These are phyloP conservation scores for Myiozetetes cayanensis DNA, from an alignment of 2,113 vertebrate species.

Conservation along the genomic window DNA sequence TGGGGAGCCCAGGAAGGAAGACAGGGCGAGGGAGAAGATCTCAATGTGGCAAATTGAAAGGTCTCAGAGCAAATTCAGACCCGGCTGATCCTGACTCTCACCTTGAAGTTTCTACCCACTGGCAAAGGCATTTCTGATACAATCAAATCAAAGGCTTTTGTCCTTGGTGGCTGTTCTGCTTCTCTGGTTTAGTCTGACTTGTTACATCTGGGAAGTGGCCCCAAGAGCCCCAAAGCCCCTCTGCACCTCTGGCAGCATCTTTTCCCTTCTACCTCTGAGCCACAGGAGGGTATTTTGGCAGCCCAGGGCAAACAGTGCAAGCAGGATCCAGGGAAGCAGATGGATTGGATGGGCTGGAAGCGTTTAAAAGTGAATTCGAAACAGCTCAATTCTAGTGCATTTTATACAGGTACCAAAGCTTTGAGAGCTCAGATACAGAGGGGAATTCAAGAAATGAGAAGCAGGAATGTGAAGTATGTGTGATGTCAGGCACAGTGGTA, in stretches of 20 bases:
- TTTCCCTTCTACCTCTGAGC: not conserved
- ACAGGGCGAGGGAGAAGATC: not conserved
- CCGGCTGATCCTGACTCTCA: not conserved
- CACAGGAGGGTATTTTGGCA: not conserved
- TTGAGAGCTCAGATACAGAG: not conserved
- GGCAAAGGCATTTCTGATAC: not conserved
- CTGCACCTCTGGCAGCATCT: not conserved
- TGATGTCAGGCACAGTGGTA: not conserved
- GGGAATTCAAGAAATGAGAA: not conserved
- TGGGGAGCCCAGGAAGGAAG: not conserved
- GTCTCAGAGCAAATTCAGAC: not conserved
- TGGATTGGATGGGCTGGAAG: not conserved
- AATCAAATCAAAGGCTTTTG: not conserved
- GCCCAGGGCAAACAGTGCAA: not conserved
- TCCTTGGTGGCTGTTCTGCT: not conserved
- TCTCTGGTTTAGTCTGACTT: not conserved
- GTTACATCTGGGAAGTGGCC: not conserved
- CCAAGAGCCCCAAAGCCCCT: not conserved
- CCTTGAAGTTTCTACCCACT: not conserved
- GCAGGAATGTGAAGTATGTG: conserved; percentile 1
- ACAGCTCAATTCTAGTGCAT: not conserved
- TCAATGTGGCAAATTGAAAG: not conserved
- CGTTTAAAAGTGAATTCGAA: not conserved
- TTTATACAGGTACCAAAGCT: not conserved
- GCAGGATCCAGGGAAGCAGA: not conserved